These are phyloP conservation scores for Peromyscus maniculatus DNA, from an alignment of 2,113 vertebrate genomes.

Conservation along the genomic window DNA sequence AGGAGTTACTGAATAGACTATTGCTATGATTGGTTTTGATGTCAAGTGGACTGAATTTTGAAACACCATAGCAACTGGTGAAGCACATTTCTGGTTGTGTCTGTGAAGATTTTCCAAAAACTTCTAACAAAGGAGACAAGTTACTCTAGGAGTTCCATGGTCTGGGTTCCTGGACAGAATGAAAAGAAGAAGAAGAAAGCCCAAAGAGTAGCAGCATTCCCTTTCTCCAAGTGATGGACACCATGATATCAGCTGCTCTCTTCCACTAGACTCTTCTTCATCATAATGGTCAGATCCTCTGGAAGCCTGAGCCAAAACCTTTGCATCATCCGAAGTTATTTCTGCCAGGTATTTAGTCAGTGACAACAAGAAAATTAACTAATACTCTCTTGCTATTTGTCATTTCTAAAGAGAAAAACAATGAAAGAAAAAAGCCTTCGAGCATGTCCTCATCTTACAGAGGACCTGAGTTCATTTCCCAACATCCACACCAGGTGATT, in stretches of 20 bases:
- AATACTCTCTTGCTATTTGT: not conserved
- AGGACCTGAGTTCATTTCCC: too few species aligned
- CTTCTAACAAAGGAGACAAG: not conserved
- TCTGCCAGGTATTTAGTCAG: not conserved
- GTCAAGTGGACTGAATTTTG: not conserved
- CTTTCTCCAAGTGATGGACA: not conserved
- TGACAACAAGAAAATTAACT: not conserved
- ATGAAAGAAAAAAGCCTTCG: not conserved
- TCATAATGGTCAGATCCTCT: not conserved
- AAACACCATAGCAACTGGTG: not conserved
- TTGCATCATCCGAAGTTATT: not conserved
- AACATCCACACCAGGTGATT: not conserved
- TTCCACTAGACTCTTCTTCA: too few species aligned
- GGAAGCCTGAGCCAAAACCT: not conserved
- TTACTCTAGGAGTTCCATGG: not conserved
- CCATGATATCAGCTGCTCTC: too few species aligned
- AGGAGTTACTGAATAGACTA: not conserved
- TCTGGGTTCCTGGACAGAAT: not conserved
- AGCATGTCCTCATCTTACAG: not conserved
- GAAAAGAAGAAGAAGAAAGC: not conserved
- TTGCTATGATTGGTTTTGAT: not conserved
- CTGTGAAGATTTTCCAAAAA: not conserved
- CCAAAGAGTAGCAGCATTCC: too few species aligned
- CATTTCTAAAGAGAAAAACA: not conserved
- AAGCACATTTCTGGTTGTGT: not conserved